phyloP scores from a whole-genome alignment of 1,140 invertebrate species.

The Plodia interpunctella region DNA sequence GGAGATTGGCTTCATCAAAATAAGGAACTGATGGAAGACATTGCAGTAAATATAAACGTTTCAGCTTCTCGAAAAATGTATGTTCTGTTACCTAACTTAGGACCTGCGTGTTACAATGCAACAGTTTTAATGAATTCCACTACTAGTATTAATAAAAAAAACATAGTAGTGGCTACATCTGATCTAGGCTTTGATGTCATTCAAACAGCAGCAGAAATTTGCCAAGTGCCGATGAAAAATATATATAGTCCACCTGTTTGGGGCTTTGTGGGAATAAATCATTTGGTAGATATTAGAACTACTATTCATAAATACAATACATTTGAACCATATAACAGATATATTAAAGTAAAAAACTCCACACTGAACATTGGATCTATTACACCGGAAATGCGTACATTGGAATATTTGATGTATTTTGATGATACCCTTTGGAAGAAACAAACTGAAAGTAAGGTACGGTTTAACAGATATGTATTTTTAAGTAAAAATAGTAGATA shows the following conservation, averaged over 20 bases:
- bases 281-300: constrained; percentile 67
- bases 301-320: constrained; percentile 67
- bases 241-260: constrained; percentile 77
- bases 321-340: constrained; percentile 61
- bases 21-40: constrained; percentile 46
- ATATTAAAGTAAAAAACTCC: constrained; percentile 56
- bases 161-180: constrained; percentile 73
- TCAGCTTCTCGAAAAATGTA: constrained; percentile 53
- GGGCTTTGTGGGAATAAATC: constrained; percentile 76
- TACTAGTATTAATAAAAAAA: constrained; percentile 50
- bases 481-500: too few relatives aligned
- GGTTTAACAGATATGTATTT: too few relatives aligned
- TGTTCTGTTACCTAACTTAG: constrained; percentile 68
- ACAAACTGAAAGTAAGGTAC: constrained; percentile 48
- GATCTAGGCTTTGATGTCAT: constrained; percentile 68
- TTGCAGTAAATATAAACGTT: constrained; percentile 64
- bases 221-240: constrained; percentile 57
- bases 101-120: constrained; percentile 74
- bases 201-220: constrained; percentile 48
- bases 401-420: constrained; percentile 67
- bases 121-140: constrained; percentile 59
- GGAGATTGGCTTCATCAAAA: constrained; percentile 58
- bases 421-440: constrained; percentile 53
- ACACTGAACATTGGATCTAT: constrained; percentile 64
- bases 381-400: constrained; percentile 63